phyloP scores from a whole-genome alignment of 2,797 vertebrate species.

The Monodelphis domestica region DNA sequence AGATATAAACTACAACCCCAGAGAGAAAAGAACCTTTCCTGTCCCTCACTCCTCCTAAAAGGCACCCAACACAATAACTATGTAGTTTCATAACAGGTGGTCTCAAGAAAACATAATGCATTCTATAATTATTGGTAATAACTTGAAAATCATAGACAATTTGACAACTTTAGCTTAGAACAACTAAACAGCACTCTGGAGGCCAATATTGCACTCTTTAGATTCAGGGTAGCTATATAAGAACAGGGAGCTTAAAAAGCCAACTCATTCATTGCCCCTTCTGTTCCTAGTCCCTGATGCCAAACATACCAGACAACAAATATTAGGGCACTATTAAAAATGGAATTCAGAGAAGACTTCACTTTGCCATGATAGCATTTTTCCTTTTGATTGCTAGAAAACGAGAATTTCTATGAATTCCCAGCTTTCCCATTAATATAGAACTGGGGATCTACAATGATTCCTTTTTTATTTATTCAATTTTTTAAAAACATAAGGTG shows the following conservation, averaged over 20 bases:
- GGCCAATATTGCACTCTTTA: constrained; percentile 48
- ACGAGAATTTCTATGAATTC: constrained; percentile 52
- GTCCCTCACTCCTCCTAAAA: background rate
- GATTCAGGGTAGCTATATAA: constrained; percentile 52
- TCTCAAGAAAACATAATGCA: constrained; percentile 66
- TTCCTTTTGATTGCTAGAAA: constrained; percentile 35
- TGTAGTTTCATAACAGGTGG: constrained; percentile 61
- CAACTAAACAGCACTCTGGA: constrained; percentile 46
- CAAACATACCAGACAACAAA: constrained; percentile 41
- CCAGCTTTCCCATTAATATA: constrained; percentile 32
- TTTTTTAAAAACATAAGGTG: constrained; percentile 23
- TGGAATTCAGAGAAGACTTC: constrained; percentile 31
- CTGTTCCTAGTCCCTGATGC: background rate
- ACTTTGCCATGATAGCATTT: constrained; percentile 35
- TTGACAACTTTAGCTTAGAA: constrained; percentile 59
- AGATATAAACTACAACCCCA: constrained; percentile 3
- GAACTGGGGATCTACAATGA: constrained; percentile 12
- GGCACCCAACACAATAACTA: background rate
- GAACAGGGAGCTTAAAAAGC: background rate
- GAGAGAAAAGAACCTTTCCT: constrained; percentile 24
- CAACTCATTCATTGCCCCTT: constrained; percentile 13
- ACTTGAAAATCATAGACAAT: constrained; percentile 56
- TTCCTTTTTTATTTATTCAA: background rate
- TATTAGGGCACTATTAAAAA: constrained; percentile 46
- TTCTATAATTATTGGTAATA: constrained; percentile 65